Conservation (phyloP, 1,140 invertebrate species). For the Plutomurus gul region DNA sequence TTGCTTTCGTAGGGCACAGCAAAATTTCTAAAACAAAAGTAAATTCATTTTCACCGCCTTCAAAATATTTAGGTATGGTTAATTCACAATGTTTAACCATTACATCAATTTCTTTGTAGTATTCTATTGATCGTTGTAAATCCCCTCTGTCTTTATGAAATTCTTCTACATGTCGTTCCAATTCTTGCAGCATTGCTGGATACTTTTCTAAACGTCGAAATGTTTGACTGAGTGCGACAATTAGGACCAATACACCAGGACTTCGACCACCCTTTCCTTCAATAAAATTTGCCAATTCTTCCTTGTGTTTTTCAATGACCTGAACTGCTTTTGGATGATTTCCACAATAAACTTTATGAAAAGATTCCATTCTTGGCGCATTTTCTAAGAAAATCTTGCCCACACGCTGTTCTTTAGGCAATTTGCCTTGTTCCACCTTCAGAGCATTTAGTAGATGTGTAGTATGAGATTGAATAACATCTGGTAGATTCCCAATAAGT, state of each 20-base stretch:
- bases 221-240: constrained; percentile 89
- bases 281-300: constrained; percentile 85
- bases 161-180: constrained; percentile 93
- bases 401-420: constrained; percentile 77
- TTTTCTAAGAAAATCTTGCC: constrained; percentile 87
- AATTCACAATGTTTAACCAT: constrained; percentile 50
- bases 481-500: constrained; percentile 83
- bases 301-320: constrained; percentile 86
- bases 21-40: constrained; percentile 69
- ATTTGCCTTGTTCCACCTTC: constrained; percentile 73
- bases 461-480: constrained; percentile 82
- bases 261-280: constrained; percentile 73
- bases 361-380: constrained; percentile 81
- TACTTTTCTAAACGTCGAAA: constrained; percentile 95
- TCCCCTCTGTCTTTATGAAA: constrained; percentile 94
- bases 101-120: constrained; percentile 94
- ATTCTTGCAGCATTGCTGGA: constrained; percentile 88
- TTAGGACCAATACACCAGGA: constrained; percentile 84
- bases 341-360: constrained; percentile 86
- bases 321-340: constrained; percentile 91
- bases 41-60: background rate
- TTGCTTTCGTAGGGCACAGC: constrained; percentile 82
- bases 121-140: constrained; percentile 87
- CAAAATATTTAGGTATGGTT: background rate
- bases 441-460: constrained; percentile 72